Base-by-base conservation (phyloP, 1,140 invertebrate species). In the Triops cancriformis region DNA sequence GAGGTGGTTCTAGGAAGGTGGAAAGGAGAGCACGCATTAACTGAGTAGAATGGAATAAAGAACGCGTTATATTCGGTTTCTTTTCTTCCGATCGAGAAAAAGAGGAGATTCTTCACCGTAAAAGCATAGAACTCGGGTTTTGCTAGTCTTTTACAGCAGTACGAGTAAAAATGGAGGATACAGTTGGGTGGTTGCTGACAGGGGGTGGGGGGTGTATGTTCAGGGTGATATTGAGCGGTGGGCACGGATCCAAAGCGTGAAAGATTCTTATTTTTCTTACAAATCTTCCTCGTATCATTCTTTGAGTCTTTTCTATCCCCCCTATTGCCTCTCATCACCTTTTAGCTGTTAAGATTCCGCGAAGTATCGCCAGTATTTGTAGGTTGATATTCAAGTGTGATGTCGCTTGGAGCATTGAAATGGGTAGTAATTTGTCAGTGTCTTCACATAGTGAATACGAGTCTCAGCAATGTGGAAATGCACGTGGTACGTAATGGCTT, bases 161-260 rank as follows among this genome's bases (percentile, higher is more conserved):
- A 64, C 10, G 51, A 64, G 51, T 7, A 37, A 7, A 37, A 37
- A 37, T 37, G 31, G 31, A 37, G 31, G 31, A 37, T 37, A 37
- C 7, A 37, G 31, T 37, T 37, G 31, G 31, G 31, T 4, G 31
- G 31, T 37, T 37, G 31, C 31, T 37, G 31, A 37, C 7, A 7
- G 31, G 31, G 31, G 2, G 31, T n/a, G 31, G 2, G 2, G 51
- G 51, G 23, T n/a, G 18, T 14, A 64, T n/a, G 18, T 18, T 64
- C 51, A 64, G n/a, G 51, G 51, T 2, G 51, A 64, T 64, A 64
- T 64, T 64, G 51, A 64, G 51, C 51, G 51, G 51, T 64, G 51
- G 51, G 51, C 51, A 64, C 14, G 23, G 51, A 64, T 64, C 51
- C 51, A 64, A 64, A 64, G 51, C 51, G 51, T 64, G 51, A 64